Evolutionary conservation across 2,888 invertebrate species (phyloP).

Genomic region (Dione vanillae): DNA sequence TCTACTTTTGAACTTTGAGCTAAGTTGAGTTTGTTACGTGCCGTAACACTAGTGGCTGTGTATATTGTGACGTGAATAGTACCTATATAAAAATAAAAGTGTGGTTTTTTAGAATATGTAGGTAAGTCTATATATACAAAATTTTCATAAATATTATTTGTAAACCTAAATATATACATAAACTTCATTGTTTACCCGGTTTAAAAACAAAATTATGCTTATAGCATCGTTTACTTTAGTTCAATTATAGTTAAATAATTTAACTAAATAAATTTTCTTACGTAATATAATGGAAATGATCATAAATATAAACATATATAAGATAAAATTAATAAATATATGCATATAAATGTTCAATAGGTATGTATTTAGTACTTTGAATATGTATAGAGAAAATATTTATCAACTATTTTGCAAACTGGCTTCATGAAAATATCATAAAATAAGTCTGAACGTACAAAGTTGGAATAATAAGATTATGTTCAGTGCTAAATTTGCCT

Average conservation of each 20-base stretch:
- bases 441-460: slow-evolving; percentile 21
- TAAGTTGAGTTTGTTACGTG: slow-evolving; percentile 43
- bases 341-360: too few relatives aligned
- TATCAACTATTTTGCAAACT: background rate
- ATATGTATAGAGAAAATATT: background rate
- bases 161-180: too few relatives aligned
- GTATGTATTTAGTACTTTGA: background rate
- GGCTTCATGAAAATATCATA: slow-evolving; percentile 10
- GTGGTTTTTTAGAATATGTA: background rate
- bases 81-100: too few relatives aligned
- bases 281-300: too few relatives aligned
- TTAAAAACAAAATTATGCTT: too few relatives aligned
- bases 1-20: slow-evolving; percentile 50
- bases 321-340: too few relatives aligned
- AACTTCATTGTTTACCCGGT: too few relatives aligned
- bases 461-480: slow-evolving; percentile 25
- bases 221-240: too few relatives aligned
- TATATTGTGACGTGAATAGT: slow-evolving; percentile 13
- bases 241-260: too few relatives aligned
- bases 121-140: background rate
- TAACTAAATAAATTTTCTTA: too few relatives aligned
- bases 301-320: too few relatives aligned
- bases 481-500: slow-evolving; percentile 21
- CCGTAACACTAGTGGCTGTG: slow-evolving; percentile 46
- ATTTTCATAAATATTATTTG: too few relatives aligned